phyloP scores from a whole-genome alignment of 2,888 invertebrate species.

The Dilophus febrilis region DNA sequence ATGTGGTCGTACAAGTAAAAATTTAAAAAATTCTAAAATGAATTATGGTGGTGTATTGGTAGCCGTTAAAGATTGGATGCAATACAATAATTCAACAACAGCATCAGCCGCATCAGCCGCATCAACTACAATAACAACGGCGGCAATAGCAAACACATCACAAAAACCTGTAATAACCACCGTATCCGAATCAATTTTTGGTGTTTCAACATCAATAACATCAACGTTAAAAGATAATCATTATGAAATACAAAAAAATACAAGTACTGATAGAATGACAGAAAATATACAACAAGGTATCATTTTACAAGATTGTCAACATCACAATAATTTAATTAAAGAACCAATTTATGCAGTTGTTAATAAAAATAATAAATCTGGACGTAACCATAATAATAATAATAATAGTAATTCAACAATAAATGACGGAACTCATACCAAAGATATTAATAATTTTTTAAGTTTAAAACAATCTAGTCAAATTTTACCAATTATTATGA shows the following conservation, averaged over 20 bases:
- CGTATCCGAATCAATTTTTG: slow-evolving; percentile 2
- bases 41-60: slow-evolving; percentile 39
- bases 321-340: slow-evolving; percentile 7
- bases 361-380: slow-evolving; percentile 29
- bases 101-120: too few species aligned
- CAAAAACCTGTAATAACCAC: slow-evolving; percentile 5
- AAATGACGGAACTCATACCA: too few species aligned
- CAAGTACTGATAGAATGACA: too few species aligned
- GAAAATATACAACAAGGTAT: too few species aligned
- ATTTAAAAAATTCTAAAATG: slow-evolving; percentile 16
- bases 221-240: neutral
- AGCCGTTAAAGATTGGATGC: slow-evolving; percentile 45
- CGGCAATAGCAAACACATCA: too few species aligned
- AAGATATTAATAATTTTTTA: neutral
- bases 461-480: too few species aligned
- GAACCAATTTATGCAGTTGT: slow-evolving; percentile 30
- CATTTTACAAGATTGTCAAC: too few species aligned
- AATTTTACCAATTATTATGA: neutral
- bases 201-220: neutral
- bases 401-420: neutral
- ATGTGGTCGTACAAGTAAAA: slow-evolving; percentile 21
- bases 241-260: too few species aligned
- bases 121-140: too few species aligned
- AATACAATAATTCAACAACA: too few species aligned
- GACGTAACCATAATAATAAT: slow-evolving; percentile 22